These are phyloP conservation scores for Nomada fabriciana DNA, from an alignment of 2,888 invertebrate genomes.

Conservation along the genomic window DNA sequence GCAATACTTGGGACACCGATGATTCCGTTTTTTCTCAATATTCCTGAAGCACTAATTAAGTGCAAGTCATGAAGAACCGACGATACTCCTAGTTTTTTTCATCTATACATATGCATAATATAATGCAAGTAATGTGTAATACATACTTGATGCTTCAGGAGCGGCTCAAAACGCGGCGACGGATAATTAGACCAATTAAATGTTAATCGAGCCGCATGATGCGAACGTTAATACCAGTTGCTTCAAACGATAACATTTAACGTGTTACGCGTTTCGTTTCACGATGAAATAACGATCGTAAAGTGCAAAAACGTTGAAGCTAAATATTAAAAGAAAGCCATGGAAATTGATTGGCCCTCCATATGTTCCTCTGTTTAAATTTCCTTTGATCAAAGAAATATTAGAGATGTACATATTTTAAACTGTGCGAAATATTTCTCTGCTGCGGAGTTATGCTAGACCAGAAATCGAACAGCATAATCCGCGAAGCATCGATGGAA, in stretches of 20 bases:
- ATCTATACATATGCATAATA: no score
- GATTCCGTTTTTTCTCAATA: no score
- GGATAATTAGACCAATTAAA: constrained; percentile 16
- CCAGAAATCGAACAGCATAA: constrained; percentile 41
- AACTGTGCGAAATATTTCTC: neutral
- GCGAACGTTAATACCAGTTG: neutral
- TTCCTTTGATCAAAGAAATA: no score
- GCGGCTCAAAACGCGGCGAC: neutral
- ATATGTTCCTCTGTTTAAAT: no score
- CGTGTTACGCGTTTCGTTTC: neutral
- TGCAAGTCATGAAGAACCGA: no score
- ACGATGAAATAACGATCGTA: neutral
- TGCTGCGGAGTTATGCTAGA: neutral
- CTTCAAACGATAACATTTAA: neutral
- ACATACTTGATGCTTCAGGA: no score
- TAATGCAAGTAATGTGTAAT: neutral
- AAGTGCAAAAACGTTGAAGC: neutral
- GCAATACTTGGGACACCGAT: no score
- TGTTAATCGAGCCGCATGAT: constrained; percentile 4
- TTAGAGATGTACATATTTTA: no score
- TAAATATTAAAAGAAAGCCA: no score
- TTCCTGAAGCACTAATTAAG: no score
- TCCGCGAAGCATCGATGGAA: constrained; percentile 54
- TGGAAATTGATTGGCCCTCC: no score
- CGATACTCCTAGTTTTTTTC: no score